Evolutionary conservation across 92 coral and sea anemone species (phyloP).

Genomic region (Montipora capitata): DNA sequence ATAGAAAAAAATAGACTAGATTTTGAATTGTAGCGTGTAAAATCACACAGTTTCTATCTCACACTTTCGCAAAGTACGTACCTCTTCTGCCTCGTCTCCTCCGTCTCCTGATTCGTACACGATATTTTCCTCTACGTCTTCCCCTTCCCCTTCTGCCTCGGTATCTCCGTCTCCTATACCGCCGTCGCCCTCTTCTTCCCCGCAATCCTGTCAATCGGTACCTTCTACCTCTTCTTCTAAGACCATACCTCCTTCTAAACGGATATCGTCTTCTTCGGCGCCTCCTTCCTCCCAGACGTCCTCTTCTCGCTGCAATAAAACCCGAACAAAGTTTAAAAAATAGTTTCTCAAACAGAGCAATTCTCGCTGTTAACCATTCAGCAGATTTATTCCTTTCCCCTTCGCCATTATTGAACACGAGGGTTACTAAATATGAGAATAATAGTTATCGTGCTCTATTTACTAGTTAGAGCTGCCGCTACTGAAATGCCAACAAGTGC

Average conservation of each 20-base stretch:
- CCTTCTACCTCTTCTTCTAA: constrained; percentile 3
- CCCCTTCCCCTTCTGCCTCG: constrained; percentile 20
- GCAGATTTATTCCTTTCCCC: no score
- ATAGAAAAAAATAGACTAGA: no score
- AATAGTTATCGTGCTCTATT: no score
- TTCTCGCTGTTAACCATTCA: no score
- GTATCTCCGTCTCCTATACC: neutral
- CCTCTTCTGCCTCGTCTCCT: constrained; percentile 22
- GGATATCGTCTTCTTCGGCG: neutral
- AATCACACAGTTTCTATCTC: no score
- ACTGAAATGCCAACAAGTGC: no score
- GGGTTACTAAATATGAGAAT: no score
- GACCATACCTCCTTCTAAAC: neutral
- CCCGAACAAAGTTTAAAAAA: neutral
- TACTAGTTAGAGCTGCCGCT: no score
- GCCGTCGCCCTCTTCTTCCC: constrained; percentile 8
- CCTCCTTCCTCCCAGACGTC: neutral
- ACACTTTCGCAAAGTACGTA: constrained; percentile 1
- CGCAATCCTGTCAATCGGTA: constrained; percentile 9
- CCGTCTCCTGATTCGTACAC: neutral
- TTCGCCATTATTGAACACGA: no score
- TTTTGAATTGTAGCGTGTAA: no score
- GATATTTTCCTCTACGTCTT: neutral
- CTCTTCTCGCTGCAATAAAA: constrained; percentile 19
- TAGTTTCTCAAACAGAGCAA: neutral